Conservation (phyloP, 2,797 vertebrate species). For the Microctenopoma lineatum region DNA sequence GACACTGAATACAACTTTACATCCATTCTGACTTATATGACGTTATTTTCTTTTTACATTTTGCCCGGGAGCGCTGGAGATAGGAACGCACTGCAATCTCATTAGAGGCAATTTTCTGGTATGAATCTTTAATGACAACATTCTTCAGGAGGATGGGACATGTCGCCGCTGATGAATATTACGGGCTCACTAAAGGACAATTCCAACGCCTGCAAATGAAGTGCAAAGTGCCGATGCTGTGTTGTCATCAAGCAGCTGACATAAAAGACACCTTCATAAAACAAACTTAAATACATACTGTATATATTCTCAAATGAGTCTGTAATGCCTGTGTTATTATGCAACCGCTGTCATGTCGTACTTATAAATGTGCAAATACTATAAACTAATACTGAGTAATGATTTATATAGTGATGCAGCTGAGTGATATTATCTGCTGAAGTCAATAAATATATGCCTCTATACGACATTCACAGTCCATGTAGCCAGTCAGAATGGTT, state of each 20-base stretch:
- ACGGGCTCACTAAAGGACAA: slow-evolving; percentile 42
- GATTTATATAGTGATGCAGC: slow-evolving; percentile 5
- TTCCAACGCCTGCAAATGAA: slow-evolving; percentile 55
- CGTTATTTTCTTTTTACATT: slow-evolving; percentile 41
- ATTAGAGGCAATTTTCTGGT: slow-evolving; percentile 63
- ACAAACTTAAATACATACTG: slow-evolving; percentile 42
- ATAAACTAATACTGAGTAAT: slow-evolving; percentile 4
- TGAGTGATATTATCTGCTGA: slow-evolving; percentile 16
- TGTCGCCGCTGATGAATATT: slow-evolving; percentile 44
- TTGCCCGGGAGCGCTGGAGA: slow-evolving; percentile 28
- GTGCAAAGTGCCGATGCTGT: slow-evolving; percentile 20
- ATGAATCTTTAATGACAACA: slow-evolving; percentile 80
- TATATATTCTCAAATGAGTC: slow-evolving; percentile 31
- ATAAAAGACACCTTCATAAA: slow-evolving; percentile 46
- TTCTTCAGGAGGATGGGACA: slow-evolving; percentile 61
- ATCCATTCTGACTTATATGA: slow-evolving; percentile 48
- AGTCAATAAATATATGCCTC: slow-evolving; percentile 35
- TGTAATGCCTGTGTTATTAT: slow-evolving; percentile 30
- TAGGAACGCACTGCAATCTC: slow-evolving; percentile 44
- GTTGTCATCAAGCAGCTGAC: slow-evolving; percentile 29
- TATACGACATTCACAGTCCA: slow-evolving; percentile 23
- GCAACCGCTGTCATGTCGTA: slow-evolving; percentile 21
- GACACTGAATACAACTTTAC: slow-evolving; percentile 45
- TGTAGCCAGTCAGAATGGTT: slow-evolving; percentile 32
- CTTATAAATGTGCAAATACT: slow-evolving; percentile 41